These are phyloP conservation scores for Sesia bembeciformis DNA, from an alignment of 2,888 invertebrate genomes.

Conservation along the genomic window DNA sequence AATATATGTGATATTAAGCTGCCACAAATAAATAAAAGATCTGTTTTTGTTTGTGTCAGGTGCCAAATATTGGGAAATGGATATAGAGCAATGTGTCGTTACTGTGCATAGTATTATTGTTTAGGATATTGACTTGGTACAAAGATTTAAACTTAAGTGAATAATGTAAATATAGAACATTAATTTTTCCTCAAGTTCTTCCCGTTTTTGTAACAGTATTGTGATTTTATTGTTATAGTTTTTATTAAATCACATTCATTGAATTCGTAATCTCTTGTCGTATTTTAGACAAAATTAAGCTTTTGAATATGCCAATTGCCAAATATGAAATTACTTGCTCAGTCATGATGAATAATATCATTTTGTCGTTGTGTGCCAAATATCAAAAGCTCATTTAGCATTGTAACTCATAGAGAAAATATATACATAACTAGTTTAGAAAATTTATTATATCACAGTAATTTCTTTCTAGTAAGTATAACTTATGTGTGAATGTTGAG, in stretches of 20 bases:
- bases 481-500: background rate
- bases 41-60: background rate
- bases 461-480: background rate
- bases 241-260: background rate
- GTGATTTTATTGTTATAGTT: background rate
- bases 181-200: background rate
- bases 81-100: background rate
- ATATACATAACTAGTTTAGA: background rate
- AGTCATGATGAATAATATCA: background rate
- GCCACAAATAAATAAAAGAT: background rate
- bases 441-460: background rate
- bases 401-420: constrained; percentile 8
- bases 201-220: background rate
- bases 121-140: background rate
- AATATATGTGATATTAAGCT: too few species aligned
- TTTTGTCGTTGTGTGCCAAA: background rate
- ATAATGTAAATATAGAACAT: background rate
- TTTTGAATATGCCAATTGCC: too few species aligned
- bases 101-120: background rate
- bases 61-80: background rate
- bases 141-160: background rate
- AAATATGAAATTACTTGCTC: background rate
- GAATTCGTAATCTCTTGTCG: too few species aligned
- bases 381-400: constrained; percentile 9
- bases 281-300: too few species aligned